These are phyloP conservation scores for Graptemys geographica DNA, from an alignment of 2,797 vertebrate genomes.

Conservation along the genomic window DNA sequence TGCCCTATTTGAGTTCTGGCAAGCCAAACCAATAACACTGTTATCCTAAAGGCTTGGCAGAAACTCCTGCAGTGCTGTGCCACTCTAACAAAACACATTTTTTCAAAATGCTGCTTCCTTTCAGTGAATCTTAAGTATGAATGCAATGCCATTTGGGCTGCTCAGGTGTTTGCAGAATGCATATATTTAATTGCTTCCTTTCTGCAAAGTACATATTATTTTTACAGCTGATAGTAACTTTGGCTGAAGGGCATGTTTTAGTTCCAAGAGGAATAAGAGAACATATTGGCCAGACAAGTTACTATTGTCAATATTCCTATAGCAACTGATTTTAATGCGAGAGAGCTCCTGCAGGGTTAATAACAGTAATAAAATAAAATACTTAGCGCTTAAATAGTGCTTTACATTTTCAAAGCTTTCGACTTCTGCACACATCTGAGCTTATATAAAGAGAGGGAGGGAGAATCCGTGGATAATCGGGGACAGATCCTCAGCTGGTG, in stretches of 20 bases:
- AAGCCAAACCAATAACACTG: conserved; percentile 3
- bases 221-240: conserved; percentile 22
- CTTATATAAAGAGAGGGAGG: neutral
- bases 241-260: neutral
- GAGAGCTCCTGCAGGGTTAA: neutral
- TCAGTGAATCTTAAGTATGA: neutral
- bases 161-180: conserved; percentile 43
- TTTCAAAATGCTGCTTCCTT: neutral
- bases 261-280: neutral
- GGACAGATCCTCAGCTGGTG: neutral
- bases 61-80: neutral
- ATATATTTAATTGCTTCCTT: conserved; percentile 26
- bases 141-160: neutral
- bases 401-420: neutral
- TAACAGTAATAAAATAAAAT: conserved; percentile 26
- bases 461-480: neutral
- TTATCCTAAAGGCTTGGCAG: conserved; percentile 28
- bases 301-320: neutral
- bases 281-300: neutral
- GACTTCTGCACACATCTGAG: neutral
- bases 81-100: neutral
- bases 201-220: neutral
- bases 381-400: neutral
- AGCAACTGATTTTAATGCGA: neutral
- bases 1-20: neutral